Evolutionary conservation across 2,113 vertebrate genomes (phyloP), one percentile per base, ranked within the genome.

Genomic region (Microcebus tavaratra): DNA sequence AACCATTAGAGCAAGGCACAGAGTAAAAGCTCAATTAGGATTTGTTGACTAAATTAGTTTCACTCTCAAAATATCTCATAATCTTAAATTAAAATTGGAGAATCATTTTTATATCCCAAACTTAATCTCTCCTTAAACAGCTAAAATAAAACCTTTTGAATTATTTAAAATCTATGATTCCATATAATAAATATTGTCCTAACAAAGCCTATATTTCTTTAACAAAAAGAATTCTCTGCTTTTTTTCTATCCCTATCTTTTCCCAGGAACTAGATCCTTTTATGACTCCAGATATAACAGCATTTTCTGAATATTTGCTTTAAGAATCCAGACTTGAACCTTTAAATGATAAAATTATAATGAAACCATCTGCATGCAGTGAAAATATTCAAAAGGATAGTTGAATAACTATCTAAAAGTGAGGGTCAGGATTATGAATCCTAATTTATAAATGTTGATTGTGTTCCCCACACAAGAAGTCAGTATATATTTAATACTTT

Each of bases 91-190:
- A 55, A 95, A 96, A 76, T 45, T 59, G 39, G 42, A 94, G 31
- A 84, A 67, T 25, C 55, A 29, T 80, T 85, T 95, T 73, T 55
- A n/a, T 68, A 70, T 14, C 25, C 82, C 8, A 82, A 48, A 73
- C n/a, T 96, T 96, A 10, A 78, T 76, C 36, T 87, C 12, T 27
- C 50, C 23, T 73, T 85, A 68, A 84, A 75, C 3, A 90, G 31
- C 45, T 90, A 88, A 93, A 88, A 70, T 83, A 68, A 90, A 94
- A 29, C 14, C 3, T 79, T 45, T 94, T 36, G 48, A 87, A 61
- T 91, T 95, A 45, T 90, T 94, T 91, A 57, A 94, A 97, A 75
- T 63, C 25, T 45, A 90, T 86, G 25, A 90, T 85, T 95, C 53
- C 14, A 57, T 63, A 23, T 5, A 79, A 42, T 81, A 88, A 96